A percentile compares a stretch with the other conserved stretches of the same genome.
These are phyloP conservation scores for Leptinotarsa texana DNA, from an alignment of 1,140 invertebrate genomes.

Conservation along the genomic window DNA sequence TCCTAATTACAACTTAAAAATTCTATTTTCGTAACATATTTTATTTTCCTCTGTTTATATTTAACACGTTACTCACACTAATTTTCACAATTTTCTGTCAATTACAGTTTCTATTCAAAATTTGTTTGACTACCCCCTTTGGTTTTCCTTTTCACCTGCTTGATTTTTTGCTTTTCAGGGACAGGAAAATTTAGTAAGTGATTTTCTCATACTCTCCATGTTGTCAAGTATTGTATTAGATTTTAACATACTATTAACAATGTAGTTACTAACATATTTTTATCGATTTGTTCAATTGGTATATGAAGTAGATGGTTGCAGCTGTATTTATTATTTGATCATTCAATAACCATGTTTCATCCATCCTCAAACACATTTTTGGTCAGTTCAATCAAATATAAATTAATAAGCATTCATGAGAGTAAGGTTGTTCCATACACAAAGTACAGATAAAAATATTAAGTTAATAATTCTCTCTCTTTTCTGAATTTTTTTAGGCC, in stretches of 20 bases:
- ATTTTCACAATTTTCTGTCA: neutral
- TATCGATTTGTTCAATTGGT: neutral
- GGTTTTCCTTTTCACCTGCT: slow-evolving; percentile 39
- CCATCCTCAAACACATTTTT: neutral
- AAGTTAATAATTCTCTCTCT: too few species aligned
- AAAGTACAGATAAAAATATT: too few species aligned
- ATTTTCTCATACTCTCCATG: slow-evolving; percentile 1
- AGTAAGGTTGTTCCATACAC: too few species aligned
- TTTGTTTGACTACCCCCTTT: neutral
- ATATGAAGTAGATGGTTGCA: slow-evolving; percentile 6
- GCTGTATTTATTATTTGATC: neutral
- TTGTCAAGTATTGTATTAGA: slow-evolving; percentile 11
- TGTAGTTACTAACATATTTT: neutral
- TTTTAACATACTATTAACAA: neutral
- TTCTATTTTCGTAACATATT: too few species aligned
- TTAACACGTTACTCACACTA: slow-evolving; percentile 14
- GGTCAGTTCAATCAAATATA: neutral
- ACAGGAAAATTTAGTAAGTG: slow-evolving; percentile 76
- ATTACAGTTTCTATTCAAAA: too few species aligned
- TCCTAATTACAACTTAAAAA: too few species aligned
- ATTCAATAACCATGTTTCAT: neutral
- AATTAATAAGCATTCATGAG: too few species aligned
- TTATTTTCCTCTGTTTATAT: slow-evolving; percentile 1
- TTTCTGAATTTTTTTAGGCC: too few species aligned
- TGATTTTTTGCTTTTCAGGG: slow-evolving; percentile 67